These are phyloP conservation scores for Pristionchus japonicus DNA, from an alignment of 2,888 invertebrate species.

Conservation along the genomic window DNA sequence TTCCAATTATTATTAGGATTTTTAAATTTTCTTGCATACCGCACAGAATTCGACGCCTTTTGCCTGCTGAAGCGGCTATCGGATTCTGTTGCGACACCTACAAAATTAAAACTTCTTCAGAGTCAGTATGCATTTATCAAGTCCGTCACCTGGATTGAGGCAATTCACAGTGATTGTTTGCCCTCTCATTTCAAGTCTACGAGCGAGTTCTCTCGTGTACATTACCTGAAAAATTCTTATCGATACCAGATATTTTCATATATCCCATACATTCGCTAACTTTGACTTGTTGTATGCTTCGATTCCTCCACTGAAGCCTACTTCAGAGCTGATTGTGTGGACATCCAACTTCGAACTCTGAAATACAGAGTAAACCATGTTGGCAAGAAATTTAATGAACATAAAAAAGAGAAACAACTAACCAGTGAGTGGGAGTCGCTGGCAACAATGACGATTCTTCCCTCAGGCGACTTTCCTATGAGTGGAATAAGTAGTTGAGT, in stretches of 20 bases:
- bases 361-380: neutral
- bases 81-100: too few species aligned
- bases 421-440: neutral
- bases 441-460: slow-evolving; percentile 87
- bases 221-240: neutral
- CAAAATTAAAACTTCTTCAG: too few species aligned
- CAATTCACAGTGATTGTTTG: neutral
- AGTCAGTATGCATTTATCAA: too few species aligned
- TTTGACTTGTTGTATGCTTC: neutral
- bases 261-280: neutral
- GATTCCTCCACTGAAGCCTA: slow-evolving; percentile 54
- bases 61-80: too few species aligned
- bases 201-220: neutral
- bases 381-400: too few species aligned
- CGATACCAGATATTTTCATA: neutral
- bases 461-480: slow-evolving; percentile 79
- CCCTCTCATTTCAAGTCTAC: neutral
- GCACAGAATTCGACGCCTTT: too few species aligned
- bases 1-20: too few species aligned
- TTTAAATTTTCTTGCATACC: too few species aligned
- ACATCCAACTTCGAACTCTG: slow-evolving; percentile 58
- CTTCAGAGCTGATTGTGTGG: slow-evolving; percentile 61
- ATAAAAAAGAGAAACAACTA: neutral
- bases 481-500: slow-evolving; percentile 86
- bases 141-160: neutral